These are phyloP conservation scores for Kuschelorhynchus macadamiae DNA, from an alignment of 2,888 invertebrate species.

Conservation along the genomic window DNA sequence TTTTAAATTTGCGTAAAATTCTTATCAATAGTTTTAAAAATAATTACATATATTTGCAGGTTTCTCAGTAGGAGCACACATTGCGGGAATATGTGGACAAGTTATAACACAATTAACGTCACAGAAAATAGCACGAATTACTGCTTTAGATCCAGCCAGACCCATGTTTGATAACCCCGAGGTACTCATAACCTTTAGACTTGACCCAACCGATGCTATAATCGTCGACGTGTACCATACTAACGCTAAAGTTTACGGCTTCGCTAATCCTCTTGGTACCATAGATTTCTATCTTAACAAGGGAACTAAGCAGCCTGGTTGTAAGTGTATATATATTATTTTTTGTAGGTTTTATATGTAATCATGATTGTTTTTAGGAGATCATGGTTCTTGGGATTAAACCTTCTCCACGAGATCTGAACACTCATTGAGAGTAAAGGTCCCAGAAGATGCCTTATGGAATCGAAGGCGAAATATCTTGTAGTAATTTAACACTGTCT, in stretches of 20 bases:
- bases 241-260: constrained; percentile 81
- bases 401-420: no score
- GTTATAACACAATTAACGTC: background rate
- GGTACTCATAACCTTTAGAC: constrained; percentile 74
- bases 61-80: constrained; percentile 17
- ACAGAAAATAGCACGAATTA: constrained; percentile 69
- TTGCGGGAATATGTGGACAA: constrained; percentile 13
- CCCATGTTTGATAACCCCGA: constrained; percentile 74
- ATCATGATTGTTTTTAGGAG: no score
- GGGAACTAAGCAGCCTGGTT: constrained; percentile 79
- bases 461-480: no score
- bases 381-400: no score
- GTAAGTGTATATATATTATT: constrained; percentile 73
- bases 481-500: no score
- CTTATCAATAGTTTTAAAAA: no score
- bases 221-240: constrained; percentile 78
- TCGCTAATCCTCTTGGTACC: constrained; percentile 77
- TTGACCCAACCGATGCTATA: constrained; percentile 75
- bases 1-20: no score
- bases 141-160: constrained; percentile 24
- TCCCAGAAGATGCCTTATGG: no score
- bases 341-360: no score
- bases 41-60: constrained; percentile 8
- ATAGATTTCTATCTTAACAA: constrained; percentile 84
- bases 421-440: no score